These are phyloP conservation scores for Microcebus ravelobensis DNA, from an alignment of 2,113 vertebrate genomes.

Conservation along the genomic window DNA sequence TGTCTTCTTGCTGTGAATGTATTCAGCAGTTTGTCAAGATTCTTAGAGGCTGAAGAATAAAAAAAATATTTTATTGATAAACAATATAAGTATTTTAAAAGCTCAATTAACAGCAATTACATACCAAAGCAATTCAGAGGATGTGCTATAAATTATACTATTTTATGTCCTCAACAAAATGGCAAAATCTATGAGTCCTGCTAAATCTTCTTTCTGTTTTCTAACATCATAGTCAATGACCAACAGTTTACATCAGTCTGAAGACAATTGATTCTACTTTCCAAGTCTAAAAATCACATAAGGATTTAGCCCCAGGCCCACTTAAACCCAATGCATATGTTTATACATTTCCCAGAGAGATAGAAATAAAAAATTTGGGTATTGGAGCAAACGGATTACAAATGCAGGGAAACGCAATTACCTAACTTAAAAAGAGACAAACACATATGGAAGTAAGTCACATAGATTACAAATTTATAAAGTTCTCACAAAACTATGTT, in stretches of 20 bases:
- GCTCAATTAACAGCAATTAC: conserved; percentile 52
- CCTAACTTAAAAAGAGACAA: neutral
- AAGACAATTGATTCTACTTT: neutral
- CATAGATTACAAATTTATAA: neutral
- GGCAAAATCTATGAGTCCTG: conserved; percentile 55
- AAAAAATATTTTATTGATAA: conserved; percentile 66
- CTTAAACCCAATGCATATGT: neutral
- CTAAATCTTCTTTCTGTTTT: conserved; percentile 17
- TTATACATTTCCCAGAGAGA: neutral
- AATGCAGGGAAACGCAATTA: conserved; percentile 4
- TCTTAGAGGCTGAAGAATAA: neutral
- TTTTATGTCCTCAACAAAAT: conserved; percentile 59
- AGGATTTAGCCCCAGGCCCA: neutral
- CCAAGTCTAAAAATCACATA: neutral
- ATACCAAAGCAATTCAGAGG: conserved; percentile 27
- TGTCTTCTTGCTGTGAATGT: neutral
- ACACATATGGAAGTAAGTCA: neutral
- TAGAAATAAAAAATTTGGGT: neutral
- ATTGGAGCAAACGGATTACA: neutral
- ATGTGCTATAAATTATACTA: conserved; percentile 35
- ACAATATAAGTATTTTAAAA: conserved; percentile 54
- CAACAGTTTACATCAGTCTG: neutral
- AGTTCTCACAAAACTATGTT: neutral
- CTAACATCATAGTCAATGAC: neutral
- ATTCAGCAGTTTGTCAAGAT: neutral